Evolutionary conservation across 2,113 vertebrate genomes (phyloP), one percentile per base, ranked within the genome.

Genomic region (Clupea harengus): DNA sequence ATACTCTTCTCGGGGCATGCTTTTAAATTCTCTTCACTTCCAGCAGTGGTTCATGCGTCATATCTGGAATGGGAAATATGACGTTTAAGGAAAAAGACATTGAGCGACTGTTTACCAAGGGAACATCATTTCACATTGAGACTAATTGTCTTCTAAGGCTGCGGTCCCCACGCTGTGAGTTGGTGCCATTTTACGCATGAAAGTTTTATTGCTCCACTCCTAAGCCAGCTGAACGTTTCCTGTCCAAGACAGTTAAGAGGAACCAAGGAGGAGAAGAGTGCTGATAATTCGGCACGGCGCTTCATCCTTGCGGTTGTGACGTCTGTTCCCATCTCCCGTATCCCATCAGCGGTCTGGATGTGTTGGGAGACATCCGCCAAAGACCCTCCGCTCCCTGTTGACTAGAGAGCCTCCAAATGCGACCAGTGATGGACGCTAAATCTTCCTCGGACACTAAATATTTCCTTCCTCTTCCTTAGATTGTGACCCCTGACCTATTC

Each of bases 211-310:
- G 11, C 25, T 3, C 57, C 0, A 25, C 64, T 72, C 32, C 64
- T 32, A 72, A 32, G 64, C 64, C 28, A 72, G 64, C 25, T 3
- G 25, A 25, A 72, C 25, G 13, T 72, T 11, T 72, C n/a, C 64
- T 13, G n/a, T 72, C 64, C 4, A 72, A 72, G 2, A 28, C 25
- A 28, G 64, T 72, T 81, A 86, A 75, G 15, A 64, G 32, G 82
- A 46, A 82, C 67, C 86, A 60, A 81, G 46, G 32, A 25, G 28
- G n/a, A 45, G 72, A 81, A 81, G 81, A 57, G 0, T 39, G 25
- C 15, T 81, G 50, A 83, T 89, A 15, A 60, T 86, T 83, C 78
- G 45, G 28, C 81, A 78, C 78, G 49, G 50, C 75, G 46, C 84
- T 83, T 81, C 45, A 82, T 32, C 83, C 57, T 87, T 85, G 85